Evolutionary conservation across 2,113 vertebrate species (phyloP).

Genomic region (Sinocyclocheilus anshuiensis): DNA sequence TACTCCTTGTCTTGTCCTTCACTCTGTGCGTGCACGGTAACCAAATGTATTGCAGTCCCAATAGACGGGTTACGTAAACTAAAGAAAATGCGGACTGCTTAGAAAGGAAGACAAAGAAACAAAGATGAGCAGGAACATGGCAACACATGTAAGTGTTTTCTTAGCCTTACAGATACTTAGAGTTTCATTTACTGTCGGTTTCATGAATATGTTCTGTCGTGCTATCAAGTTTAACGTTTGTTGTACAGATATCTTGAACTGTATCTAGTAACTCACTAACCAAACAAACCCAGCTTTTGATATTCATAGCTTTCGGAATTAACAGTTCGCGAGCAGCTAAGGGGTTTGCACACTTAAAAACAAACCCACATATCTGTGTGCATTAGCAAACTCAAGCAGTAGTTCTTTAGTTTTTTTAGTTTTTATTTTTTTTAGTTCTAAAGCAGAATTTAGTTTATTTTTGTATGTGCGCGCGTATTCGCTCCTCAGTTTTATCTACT

Average conservation of each 20-base stretch:
- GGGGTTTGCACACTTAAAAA: not conserved
- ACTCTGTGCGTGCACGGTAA: not conserved
- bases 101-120: not conserved
- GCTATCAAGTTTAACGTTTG: not conserved
- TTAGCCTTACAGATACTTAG: not conserved
- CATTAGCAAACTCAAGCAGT: not conserved
- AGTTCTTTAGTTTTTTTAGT: no score
- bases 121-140: not conserved
- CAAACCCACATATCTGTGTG: not conserved
- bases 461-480: not conserved
- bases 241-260: not conserved
- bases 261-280: not conserved
- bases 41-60: not conserved
- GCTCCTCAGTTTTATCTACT: not conserved
- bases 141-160: conserved; percentile 9
- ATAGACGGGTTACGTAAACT: no score
- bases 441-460: not conserved
- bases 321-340: not conserved
- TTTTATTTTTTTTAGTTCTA: no score
- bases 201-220: not conserved
- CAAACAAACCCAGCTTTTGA: not conserved
- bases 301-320: not conserved
- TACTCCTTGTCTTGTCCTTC: not conserved
- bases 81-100: not conserved
- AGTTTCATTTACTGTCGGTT: not conserved